Evolutionary conservation across 1,140 invertebrate genomes (phyloP), one percentile per base, ranked within the genome.

Genomic region (Acromyrmex echinatior): DNA sequence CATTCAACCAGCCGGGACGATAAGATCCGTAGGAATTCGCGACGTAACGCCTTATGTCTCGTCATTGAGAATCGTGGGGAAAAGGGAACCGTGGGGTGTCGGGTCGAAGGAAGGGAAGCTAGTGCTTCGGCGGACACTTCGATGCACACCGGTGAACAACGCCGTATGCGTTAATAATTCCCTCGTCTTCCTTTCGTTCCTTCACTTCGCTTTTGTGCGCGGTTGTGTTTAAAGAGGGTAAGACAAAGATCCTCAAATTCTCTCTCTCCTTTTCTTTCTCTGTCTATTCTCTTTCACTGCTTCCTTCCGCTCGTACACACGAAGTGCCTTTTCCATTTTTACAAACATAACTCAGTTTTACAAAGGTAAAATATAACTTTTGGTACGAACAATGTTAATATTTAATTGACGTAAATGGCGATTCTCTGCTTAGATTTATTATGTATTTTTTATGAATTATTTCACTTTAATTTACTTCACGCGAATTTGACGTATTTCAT

Each of bases 61-160:
- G 70, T 12, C 28, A 87, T 74, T 71, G 31, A 60, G 49, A 87
- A 87, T 80, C 35, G 45, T 39, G 45, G 45, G 49, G 16, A 12
- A 65, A 79, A 35, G 31, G n/a, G 70, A 58, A 39, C n/a, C 28
- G 31, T 60, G 63, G 79, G 79, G 60, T 60, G 21, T 56, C 51
- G 78, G 70, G 31, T 56, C 51, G 78, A 70, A 49, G 74, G 74
- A 63, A 86, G 74, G 70, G 68, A 68, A 62, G 58, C 39, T 90
- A 79, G 76, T 82, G 63, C 74, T 65, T 90, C 68, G 21, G 51
- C 76, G 80, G 76, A 92, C 87, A 91, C 85, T 85, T 91, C 66
- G 91, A 92, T 92, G 90, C 91, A 90, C 91, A 92, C 53, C 88
- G 88, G 49, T 87, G 91, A 90, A 31, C 78, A 58, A 81, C 89